These are phyloP conservation scores for Zalophus californianus DNA, from an alignment of 2,797 vertebrate genomes.

Conservation along the genomic window DNA sequence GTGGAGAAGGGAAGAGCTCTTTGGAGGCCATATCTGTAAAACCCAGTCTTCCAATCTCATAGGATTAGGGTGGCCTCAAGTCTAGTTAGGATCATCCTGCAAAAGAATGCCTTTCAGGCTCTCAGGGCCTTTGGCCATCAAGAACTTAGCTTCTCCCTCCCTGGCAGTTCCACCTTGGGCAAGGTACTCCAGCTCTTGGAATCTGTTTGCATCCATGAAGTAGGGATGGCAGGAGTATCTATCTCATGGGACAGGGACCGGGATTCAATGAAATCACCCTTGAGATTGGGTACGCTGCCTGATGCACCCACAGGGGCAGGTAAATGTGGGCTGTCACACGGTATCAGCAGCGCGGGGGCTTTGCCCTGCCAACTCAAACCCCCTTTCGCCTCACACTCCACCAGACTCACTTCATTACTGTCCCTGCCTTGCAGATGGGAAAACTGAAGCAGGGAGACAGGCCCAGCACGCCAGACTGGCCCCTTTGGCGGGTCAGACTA, in stretches of 20 bases:
- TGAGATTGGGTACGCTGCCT: fast-evolving
- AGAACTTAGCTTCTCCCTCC: not conserved
- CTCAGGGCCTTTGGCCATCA: not conserved
- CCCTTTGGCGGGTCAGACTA: not conserved
- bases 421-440: not conserved
- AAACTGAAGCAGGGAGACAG: not conserved
- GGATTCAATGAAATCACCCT: not conserved
- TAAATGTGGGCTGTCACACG: fast-evolving
- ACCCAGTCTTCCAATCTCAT: not conserved
- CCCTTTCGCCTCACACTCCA: too few relatives aligned
- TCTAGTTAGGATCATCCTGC: not conserved
- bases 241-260: fast-evolving
- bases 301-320: fast-evolving
- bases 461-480: not conserved
- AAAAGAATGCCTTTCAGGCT: not conserved
- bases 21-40: not conserved
- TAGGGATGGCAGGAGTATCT: fast-evolving
- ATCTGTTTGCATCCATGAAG: not conserved
- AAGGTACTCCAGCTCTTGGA: not conserved
- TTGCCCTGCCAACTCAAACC: too few relatives aligned
- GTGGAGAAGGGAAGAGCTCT: not conserved
- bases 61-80: not conserved
- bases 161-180: not conserved
- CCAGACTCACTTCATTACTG: not conserved
- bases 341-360: not conserved